These are phyloP conservation scores for Lasioglossum oenotherae DNA, from an alignment of 2,888 invertebrate genomes.

Conservation along the genomic window DNA sequence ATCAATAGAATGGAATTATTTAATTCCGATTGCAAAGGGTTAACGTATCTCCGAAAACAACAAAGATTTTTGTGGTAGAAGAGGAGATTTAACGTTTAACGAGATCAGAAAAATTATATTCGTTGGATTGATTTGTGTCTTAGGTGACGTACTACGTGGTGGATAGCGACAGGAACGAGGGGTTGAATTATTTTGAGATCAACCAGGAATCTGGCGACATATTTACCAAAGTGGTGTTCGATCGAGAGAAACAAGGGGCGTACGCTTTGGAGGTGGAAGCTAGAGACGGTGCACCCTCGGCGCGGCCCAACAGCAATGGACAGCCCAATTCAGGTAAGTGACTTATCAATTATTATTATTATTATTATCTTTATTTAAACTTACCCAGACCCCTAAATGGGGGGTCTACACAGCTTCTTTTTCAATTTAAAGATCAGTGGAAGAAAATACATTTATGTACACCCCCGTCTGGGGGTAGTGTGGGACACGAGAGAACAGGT, in stretches of 20 bases:
- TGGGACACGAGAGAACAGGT: too few relatives aligned
- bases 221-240: conserved; percentile 97
- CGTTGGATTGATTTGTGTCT: background rate
- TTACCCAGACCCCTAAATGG: too few relatives aligned
- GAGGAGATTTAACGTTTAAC: too few relatives aligned
- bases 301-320: conserved; percentile 96
- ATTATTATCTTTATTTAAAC: too few relatives aligned
- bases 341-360: background rate
- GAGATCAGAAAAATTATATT: background rate
- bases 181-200: conserved; percentile 98
- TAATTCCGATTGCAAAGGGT: too few relatives aligned
- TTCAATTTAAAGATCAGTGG: too few relatives aligned
- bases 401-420: too few relatives aligned
- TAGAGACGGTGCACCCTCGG: conserved; percentile 98
- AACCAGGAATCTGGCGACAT: conserved; percentile 98
- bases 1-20: too few relatives aligned
- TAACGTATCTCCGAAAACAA: too few relatives aligned
- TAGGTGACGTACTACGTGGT: conserved; percentile 98
- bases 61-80: too few relatives aligned
- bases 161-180: conserved; percentile 95
- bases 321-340: conserved; percentile 97
- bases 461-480: too few relatives aligned
- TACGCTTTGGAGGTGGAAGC: conserved; percentile 99
- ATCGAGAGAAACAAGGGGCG: conserved; percentile 98
- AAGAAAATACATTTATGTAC: too few relatives aligned